These are phyloP conservation scores for Acholoe squamosa DNA, from an alignment of 2,888 invertebrate species.

Conservation along the genomic window DNA sequence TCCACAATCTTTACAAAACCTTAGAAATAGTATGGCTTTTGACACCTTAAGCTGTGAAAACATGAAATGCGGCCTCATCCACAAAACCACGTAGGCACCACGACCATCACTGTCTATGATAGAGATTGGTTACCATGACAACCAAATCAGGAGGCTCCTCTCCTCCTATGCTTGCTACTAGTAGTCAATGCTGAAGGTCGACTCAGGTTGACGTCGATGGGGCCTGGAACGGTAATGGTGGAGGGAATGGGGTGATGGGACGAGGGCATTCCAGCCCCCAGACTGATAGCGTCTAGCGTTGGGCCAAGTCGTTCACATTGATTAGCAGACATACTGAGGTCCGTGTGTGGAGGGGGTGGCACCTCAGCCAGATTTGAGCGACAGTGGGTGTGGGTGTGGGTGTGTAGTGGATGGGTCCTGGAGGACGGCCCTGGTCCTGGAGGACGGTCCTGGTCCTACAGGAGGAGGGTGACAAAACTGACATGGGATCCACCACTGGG, in stretches of 20 bases:
- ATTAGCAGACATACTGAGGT: not conserved
- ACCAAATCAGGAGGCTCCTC: not conserved
- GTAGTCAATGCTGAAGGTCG: constrained; percentile 12
- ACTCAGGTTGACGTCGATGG: constrained; percentile 32
- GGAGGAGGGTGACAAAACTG: too few relatives aligned
- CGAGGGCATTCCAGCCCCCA: not conserved
- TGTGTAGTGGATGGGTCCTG: too few relatives aligned
- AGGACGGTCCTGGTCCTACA: too few relatives aligned
- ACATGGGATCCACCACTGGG: too few relatives aligned
- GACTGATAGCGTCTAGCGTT: constrained; percentile 15
- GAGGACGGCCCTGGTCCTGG: too few relatives aligned
- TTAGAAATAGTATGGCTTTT: too few relatives aligned
- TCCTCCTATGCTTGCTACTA: not conserved
- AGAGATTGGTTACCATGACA: constrained; percentile 19
- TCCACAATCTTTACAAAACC: not conserved
- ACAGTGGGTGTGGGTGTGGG: too few relatives aligned
- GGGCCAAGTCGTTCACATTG: constrained; percentile 22
- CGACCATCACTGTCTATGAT: not conserved
- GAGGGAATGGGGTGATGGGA: not conserved
- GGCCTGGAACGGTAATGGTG: not conserved
- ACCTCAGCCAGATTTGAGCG: not conserved
- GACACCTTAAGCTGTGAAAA: not conserved
- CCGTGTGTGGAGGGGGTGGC: not conserved
- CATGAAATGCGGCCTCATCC: not conserved
- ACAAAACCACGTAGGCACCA: not conserved